These are phyloP conservation scores for Helicoverpa armigera DNA, from an alignment of 1,140 invertebrate species.

Conservation along the genomic window DNA sequence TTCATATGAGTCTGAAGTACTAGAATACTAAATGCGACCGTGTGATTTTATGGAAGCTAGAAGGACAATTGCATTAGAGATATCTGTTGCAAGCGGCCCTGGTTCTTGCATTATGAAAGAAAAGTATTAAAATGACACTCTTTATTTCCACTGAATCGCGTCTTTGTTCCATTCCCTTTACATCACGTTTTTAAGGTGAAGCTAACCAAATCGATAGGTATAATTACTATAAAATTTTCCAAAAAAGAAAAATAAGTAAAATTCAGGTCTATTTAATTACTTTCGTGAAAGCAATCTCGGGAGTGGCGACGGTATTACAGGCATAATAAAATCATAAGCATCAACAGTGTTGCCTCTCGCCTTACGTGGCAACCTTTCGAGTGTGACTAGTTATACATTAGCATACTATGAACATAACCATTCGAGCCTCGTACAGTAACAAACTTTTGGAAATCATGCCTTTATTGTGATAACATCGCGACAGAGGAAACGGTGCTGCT, in stretches of 20 bases:
- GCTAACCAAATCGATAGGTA: too few species aligned
- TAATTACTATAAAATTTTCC: too few species aligned
- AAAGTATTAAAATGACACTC: too few species aligned
- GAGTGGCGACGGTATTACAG: background rate
- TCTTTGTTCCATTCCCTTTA: too few species aligned
- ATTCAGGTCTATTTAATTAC: constrained; percentile 10
- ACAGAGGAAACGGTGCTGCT: constrained; percentile 52
- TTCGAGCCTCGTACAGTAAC: constrained; percentile 27
- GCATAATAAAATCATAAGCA: constrained; percentile 25
- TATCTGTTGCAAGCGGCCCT: constrained; percentile 12
- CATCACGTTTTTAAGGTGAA: too few species aligned
- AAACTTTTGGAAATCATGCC: constrained; percentile 52
- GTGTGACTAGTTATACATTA: constrained; percentile 21
- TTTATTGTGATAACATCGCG: constrained; percentile 50
- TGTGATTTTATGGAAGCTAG: constrained; percentile 32
- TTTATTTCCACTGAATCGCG: too few species aligned
- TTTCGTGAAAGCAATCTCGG: background rate
- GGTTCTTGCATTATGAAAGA: background rate
- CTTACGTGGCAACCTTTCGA: constrained; percentile 12
- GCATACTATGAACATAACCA: constrained; percentile 20
- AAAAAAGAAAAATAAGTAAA: background rate
- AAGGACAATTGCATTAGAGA: constrained; percentile 25
- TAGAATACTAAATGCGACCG: constrained; percentile 22
- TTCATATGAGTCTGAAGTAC: constrained; percentile 22
- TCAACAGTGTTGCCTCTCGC: constrained; percentile 12